phyloP scores from a whole-genome alignment of 1,140 invertebrate species.

The Drosophila melanica region DNA sequence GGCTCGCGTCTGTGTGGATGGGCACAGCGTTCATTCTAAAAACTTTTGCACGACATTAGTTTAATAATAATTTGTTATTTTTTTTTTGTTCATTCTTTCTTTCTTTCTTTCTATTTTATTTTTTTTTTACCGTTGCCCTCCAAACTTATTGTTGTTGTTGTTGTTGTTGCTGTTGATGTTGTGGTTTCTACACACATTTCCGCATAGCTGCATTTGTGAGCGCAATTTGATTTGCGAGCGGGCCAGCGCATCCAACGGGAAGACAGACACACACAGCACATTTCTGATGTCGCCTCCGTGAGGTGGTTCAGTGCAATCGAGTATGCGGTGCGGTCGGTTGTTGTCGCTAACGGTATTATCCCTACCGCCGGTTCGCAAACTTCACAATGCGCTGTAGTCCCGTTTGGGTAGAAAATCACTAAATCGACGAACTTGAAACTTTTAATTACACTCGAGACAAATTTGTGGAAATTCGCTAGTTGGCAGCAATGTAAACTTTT shows the following conservation, averaged over 20 bases:
- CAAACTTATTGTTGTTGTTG: background rate
- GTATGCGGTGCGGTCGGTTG: conserved; percentile 48
- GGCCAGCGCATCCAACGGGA: conserved; percentile 45
- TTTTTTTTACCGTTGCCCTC: conserved; percentile 5
- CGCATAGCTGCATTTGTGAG: conserved; percentile 41
- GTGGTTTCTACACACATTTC: conserved; percentile 31
- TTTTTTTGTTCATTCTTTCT: conserved; percentile 14
- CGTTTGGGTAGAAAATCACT: background rate
- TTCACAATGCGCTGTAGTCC: conserved; percentile 1
- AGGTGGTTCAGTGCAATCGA: conserved; percentile 45
- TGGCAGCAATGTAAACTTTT: conserved; percentile 18
- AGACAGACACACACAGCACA: conserved; percentile 34
- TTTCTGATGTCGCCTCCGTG: conserved; percentile 17
- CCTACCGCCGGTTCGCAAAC: conserved; percentile 18
- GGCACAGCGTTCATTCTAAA: conserved; percentile 67
- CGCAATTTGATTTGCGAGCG: conserved; percentile 19
- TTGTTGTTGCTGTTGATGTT: conserved; percentile 3
- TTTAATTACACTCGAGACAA: background rate
- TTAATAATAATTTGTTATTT: conserved; percentile 33
- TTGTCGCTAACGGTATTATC: conserved; percentile 29
- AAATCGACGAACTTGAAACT: background rate
- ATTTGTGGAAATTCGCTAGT: conserved; percentile 15
- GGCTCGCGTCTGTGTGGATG: conserved; percentile 53
- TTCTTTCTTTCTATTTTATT: background rate
- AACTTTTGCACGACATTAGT: conserved; percentile 43